phyloP scores from a whole-genome alignment of 2,888 invertebrate species.

The Altica lythri region DNA sequence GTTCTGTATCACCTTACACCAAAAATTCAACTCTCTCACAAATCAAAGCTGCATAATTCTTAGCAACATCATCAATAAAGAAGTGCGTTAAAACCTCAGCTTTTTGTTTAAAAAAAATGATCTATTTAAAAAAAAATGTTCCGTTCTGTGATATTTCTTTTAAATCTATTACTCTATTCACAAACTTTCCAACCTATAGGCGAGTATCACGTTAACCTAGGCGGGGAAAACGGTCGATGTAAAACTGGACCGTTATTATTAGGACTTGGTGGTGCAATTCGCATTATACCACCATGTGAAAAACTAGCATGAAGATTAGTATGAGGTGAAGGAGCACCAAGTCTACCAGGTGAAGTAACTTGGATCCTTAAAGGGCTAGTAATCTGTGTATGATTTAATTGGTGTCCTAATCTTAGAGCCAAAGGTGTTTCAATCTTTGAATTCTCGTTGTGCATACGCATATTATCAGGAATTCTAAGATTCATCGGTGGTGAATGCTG shows the following conservation, averaged over 20 bases:
- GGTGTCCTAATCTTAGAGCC: constrained; percentile 50
- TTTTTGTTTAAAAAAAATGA: neutral
- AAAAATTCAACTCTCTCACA: no score
- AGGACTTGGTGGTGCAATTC: constrained; percentile 55
- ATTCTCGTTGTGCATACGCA: constrained; percentile 38
- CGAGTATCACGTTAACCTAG: constrained; percentile 57
- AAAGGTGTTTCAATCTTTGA: constrained; percentile 50
- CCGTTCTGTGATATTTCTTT: constrained; percentile 8
- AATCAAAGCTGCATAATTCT: no score
- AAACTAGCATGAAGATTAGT: constrained; percentile 47
- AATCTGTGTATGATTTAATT: constrained; percentile 42
- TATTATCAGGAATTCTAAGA: constrained; percentile 47
- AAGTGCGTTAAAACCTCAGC: neutral
- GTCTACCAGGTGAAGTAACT: constrained; percentile 48
- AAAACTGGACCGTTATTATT: constrained; percentile 48
- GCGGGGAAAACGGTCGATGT: constrained; percentile 57
- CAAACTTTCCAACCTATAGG: constrained; percentile 42
- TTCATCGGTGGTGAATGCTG: constrained; percentile 54
- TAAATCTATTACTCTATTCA: constrained; percentile 36
- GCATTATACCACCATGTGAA: constrained; percentile 52
- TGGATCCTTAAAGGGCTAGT: constrained; percentile 55
- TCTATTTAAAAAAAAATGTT: no score
- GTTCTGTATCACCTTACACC: no score
- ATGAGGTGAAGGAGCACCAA: constrained; percentile 44
- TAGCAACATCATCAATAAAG: neutral